Evolutionary conservation across 1,140 invertebrate genomes (phyloP).

Genomic region (Heterodera carotae): DNA sequence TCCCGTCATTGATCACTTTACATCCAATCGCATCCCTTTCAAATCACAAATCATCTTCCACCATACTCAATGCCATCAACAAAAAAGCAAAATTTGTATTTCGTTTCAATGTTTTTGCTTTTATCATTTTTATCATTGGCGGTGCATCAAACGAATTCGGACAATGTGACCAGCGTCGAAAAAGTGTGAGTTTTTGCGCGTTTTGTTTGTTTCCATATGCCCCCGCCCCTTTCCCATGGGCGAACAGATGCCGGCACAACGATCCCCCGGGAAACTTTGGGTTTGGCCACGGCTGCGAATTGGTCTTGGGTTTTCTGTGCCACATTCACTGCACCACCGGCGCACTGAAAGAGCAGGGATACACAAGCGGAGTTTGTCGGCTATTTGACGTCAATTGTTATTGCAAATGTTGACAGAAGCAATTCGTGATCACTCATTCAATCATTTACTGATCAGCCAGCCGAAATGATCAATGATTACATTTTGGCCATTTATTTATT

Average conservation of each 20-base stretch:
- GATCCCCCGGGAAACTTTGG: conserved; percentile 23
- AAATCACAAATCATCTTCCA: too few species aligned
- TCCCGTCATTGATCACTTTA: too few species aligned
- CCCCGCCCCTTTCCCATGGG: not conserved
- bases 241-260: conserved; percentile 17
- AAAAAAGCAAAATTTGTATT: too few species aligned
- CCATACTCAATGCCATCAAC: too few species aligned
- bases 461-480: not conserved
- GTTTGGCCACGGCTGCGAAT: conserved; percentile 35
- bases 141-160: too few species aligned
- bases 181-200: too few species aligned
- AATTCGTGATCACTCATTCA: not conserved
- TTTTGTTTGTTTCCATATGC: not conserved
- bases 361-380: conserved; percentile 34
- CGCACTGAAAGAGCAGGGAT: conserved; percentile 27
- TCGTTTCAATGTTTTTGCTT: too few species aligned
- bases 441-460: not conserved
- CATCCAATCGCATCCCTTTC: too few species aligned
- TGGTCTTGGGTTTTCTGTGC: conserved; percentile 31
- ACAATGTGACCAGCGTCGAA: too few species aligned
- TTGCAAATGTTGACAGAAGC: conserved; percentile 26
- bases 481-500: too few species aligned
- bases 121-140: too few species aligned
- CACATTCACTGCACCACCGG: conserved; percentile 32
- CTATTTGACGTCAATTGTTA: conserved; percentile 31